phyloP scores from a whole-genome alignment of 2,113 vertebrate genomes.

The Ameiurus melas region DNA sequence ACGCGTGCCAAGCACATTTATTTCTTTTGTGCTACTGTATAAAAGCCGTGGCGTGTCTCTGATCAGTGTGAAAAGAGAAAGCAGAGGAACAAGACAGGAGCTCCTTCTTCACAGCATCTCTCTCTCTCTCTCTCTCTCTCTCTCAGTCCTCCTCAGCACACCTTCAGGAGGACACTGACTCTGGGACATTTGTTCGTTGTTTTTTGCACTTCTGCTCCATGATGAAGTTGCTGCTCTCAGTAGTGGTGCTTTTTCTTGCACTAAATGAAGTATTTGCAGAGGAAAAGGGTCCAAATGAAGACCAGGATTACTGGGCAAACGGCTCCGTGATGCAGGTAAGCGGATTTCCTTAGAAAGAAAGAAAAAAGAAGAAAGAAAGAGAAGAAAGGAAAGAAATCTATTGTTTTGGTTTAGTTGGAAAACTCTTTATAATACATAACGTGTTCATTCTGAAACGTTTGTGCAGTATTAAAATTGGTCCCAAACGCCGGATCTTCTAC shows the following conservation, averaged over 20 bases:
- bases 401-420: not conserved
- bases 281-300: constrained; percentile 77
- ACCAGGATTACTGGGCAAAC: constrained; percentile 83
- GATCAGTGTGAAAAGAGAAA: not conserved
- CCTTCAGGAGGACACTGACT: not conserved
- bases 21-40: not conserved
- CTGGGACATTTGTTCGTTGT: not conserved
- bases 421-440: not conserved
- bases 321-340: constrained; percentile 79
- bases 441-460: not conserved
- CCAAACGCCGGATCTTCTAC: not conserved
- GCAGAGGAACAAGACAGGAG: constrained; percentile 9
- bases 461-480: not conserved
- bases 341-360: accelerated
- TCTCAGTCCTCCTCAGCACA: not conserved
- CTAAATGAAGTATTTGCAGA: constrained; percentile 76
- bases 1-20: not conserved
- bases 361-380: not conserved
- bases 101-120: constrained; percentile 11
- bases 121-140: not conserved
- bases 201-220: constrained; percentile 39
- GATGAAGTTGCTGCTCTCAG: constrained; percentile 82
- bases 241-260: constrained; percentile 76
- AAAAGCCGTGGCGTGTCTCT: not conserved
- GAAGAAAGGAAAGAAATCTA: not conserved